A percentile compares a stretch with the other conserved stretches of the same genome.
Evolutionary conservation across 2,888 invertebrate genomes (phyloP).

Genomic region (Hirtodrosophila trivittata): DNA sequence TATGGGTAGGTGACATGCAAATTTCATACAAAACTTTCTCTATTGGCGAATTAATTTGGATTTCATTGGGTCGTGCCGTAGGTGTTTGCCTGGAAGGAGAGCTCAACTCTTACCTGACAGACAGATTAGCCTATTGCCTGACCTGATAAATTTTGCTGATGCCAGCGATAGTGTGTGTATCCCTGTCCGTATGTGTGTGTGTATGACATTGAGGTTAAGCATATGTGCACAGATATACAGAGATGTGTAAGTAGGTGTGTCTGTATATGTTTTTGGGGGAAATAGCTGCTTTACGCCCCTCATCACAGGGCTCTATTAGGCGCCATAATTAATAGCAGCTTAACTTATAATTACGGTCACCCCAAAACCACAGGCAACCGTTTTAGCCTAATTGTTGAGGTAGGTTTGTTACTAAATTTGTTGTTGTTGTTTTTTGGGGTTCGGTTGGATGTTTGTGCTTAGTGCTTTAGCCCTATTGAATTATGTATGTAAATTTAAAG

Average conservation of each 20-base stretch:
- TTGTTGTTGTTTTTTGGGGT: slow-evolving; percentile 12
- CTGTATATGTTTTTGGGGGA: slow-evolving; percentile 15
- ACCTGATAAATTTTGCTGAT: slow-evolving; percentile 65
- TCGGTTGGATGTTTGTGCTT: background rate
- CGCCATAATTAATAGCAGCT: slow-evolving; percentile 80
- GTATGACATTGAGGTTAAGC: slow-evolving; percentile 42
- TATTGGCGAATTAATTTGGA: slow-evolving; percentile 75
- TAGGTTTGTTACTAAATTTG: slow-evolving; percentile 32
- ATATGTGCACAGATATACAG: slow-evolving; percentile 27
- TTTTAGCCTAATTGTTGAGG: slow-evolving; percentile 79
- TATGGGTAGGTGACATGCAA: slow-evolving; percentile 57
- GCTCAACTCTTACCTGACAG: slow-evolving; percentile 40
- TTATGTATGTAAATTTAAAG: slow-evolving; percentile 44
- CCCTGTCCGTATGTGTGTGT: background rate
- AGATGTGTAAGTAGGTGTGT: background rate
- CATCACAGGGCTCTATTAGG: slow-evolving; percentile 50
- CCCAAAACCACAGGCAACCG: slow-evolving; percentile 70
- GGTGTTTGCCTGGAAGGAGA: slow-evolving; percentile 21
- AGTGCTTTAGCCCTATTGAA: background rate
- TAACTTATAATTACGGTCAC: slow-evolving; percentile 80
- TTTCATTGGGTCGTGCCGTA: slow-evolving; percentile 59
- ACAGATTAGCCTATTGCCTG: slow-evolving; percentile 60
- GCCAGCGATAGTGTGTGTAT: slow-evolving; percentile 28
- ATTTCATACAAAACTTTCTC: slow-evolving; percentile 71
- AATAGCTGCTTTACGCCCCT: slow-evolving; percentile 1